These are phyloP conservation scores for Cynopterus brachyotis DNA, from an alignment of 2,113 vertebrate genomes.

Conservation along the genomic window DNA sequence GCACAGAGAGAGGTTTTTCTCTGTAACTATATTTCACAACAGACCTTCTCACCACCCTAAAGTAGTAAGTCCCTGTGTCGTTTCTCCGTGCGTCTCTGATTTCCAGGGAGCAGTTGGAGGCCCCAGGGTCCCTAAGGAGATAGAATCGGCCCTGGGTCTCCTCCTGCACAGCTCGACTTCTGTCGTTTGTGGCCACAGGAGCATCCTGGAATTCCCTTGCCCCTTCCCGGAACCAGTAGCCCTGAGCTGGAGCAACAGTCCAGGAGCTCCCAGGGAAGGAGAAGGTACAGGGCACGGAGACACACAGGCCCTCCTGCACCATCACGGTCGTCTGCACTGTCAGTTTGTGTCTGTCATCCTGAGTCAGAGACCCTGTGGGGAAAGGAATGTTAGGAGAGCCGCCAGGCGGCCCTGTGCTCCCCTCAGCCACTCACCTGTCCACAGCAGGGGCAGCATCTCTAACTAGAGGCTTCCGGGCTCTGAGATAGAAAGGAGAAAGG, in stretches of 20 bases:
- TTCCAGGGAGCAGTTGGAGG: constrained; percentile 27
- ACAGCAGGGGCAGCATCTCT: not conserved
- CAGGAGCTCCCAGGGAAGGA: accelerated
- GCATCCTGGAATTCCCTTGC: accelerated
- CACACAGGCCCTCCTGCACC: not conserved
- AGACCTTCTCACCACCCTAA: not conserved
- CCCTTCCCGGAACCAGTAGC: not conserved
- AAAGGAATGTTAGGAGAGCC: not conserved
- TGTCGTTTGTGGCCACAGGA: constrained; percentile 16
- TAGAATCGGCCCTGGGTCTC: not conserved
- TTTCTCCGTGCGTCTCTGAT: not conserved
- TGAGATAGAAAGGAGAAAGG: not conserved
- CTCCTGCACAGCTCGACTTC: accelerated
- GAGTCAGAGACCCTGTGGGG: not conserved
- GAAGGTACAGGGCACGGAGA: not conserved
- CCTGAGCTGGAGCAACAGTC: accelerated
- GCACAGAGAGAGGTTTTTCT: accelerated
- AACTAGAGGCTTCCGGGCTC: not conserved
- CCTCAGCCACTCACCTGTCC: not conserved
- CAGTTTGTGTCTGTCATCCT: not conserved
- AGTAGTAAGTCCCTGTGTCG: not conserved
- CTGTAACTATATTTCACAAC: not conserved
- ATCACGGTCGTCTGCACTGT: accelerated
- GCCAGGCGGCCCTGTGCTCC: not conserved
- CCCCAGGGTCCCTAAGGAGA: accelerated